Conservation (phyloP, 23 tunicate species). For the Ciona savignyi region DNA sequence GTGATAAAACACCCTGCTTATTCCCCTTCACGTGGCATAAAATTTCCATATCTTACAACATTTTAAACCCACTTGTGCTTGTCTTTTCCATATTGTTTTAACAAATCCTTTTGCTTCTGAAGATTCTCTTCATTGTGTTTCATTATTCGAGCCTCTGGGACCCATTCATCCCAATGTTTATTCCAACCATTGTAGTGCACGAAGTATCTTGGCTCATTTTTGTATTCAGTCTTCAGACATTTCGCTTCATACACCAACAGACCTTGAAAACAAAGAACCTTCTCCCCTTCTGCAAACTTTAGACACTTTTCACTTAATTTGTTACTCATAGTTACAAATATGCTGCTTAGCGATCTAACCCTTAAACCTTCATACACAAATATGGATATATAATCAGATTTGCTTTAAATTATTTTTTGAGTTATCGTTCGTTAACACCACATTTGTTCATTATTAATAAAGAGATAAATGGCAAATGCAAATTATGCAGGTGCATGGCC, state of each 20-base stretch:
- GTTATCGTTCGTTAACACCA: no score
- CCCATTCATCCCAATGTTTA: slow-evolving; percentile 96
- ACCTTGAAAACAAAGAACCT: slow-evolving; percentile 75
- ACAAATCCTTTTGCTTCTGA: slow-evolving; percentile 52
- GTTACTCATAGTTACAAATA: slow-evolving; percentile 20
- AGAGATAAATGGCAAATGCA: no score
- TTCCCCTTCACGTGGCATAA: no score
- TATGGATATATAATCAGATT: no score
- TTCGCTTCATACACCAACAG: slow-evolving; percentile 86
- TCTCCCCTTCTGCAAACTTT: slow-evolving; percentile 50
- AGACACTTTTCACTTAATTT: slow-evolving; percentile 11
- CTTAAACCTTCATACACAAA: no score
- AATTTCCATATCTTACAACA: no score
- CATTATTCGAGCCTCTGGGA: slow-evolving; percentile 40
- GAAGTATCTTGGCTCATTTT: slow-evolving; percentile 21
- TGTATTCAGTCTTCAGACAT: slow-evolving; percentile 47
- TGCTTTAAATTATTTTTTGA: no score
- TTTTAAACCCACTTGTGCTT: no score
- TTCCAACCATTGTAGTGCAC: slow-evolving; percentile 92
- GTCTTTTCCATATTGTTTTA: slow-evolving; percentile 38
- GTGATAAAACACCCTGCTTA: no score
- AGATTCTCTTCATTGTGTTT: slow-evolving; percentile 66
- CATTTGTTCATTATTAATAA: no score
- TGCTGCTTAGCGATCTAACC: no score
- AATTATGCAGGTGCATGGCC: no score